Conservation (phyloP, 1,140 invertebrate species). For the Ips typographus region DNA sequence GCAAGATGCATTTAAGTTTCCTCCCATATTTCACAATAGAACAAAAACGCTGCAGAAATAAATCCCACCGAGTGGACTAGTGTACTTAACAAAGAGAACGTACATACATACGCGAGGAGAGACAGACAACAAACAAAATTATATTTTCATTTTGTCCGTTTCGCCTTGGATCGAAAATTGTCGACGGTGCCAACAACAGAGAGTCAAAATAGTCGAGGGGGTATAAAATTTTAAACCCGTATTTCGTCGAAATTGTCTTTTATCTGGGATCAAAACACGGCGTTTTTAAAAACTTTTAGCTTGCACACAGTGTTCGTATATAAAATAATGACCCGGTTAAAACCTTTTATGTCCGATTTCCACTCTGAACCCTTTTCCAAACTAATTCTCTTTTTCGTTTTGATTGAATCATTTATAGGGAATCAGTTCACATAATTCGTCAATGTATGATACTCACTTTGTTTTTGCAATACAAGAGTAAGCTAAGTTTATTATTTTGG, state of each 20-base stretch:
- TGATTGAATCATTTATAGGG: too few relatives aligned
- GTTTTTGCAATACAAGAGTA: too few relatives aligned
- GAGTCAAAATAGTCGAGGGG: constrained; percentile 4
- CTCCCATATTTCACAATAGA: constrained; percentile 3
- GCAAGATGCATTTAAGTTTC: not conserved
- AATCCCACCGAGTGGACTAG: not conserved
- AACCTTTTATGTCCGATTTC: too few relatives aligned
- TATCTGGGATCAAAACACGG: constrained; percentile 4
- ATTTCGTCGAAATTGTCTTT: constrained; percentile 4
- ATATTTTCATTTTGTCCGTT: constrained; percentile 13
- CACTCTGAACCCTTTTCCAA: too few relatives aligned
- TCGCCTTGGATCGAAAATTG: constrained; percentile 2
- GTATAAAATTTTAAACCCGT: constrained; percentile 6
- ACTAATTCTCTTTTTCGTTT: too few relatives aligned
- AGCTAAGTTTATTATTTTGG: too few relatives aligned
- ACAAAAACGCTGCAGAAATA: not conserved
- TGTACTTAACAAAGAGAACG: too few relatives aligned
- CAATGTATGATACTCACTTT: too few relatives aligned
- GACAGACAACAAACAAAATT: constrained; percentile 8
- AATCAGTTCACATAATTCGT: too few relatives aligned
- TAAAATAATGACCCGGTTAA: too few relatives aligned
- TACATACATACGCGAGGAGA: too few relatives aligned
- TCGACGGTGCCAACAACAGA: constrained; percentile 8
- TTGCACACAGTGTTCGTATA: not conserved
- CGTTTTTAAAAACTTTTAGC: not conserved